phyloP scores from a whole-genome alignment of 2,888 invertebrate species.

The Callyntrura guangdongensis region DNA sequence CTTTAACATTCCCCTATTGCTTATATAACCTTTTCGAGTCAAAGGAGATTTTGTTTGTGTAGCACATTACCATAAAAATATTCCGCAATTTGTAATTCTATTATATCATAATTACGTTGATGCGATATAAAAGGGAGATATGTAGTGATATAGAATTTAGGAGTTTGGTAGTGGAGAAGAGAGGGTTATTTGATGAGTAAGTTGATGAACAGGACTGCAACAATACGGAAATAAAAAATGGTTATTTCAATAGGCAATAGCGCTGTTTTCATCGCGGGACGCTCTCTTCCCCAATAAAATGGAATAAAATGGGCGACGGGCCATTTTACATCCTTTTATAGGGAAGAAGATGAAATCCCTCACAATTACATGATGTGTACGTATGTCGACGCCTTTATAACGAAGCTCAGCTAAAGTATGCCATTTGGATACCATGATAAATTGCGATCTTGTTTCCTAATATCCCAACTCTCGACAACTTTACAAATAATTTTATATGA shows the following conservation, averaged over 20 bases:
- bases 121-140: neutral
- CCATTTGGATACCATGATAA: conserved; percentile 45
- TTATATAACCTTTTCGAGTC: conserved; percentile 22
- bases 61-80: conserved; percentile 38
- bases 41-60: conserved; percentile 32
- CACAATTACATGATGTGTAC: conserved; percentile 21
- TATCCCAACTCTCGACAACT: neutral
- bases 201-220: conserved; percentile 16
- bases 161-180: neutral
- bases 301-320: conserved; percentile 67
- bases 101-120: conserved; percentile 35
- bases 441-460: conserved; percentile 47
- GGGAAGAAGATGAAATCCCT: conserved; percentile 56
- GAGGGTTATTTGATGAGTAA: neutral
- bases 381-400: conserved; percentile 21
- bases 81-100: conserved; percentile 43
- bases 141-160: neutral
- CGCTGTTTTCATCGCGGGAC: conserved; percentile 35
- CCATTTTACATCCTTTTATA: conserved; percentile 66
- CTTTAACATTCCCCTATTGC: conserved; percentile 1
- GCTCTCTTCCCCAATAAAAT: conserved; percentile 55
- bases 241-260: conserved; percentile 43
- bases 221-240: conserved; percentile 65
- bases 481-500: neutral
- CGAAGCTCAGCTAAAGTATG: neutral